Evolutionary conservation across 1,140 invertebrate genomes (phyloP).

Genomic region (Hesperophylax magnus): DNA sequence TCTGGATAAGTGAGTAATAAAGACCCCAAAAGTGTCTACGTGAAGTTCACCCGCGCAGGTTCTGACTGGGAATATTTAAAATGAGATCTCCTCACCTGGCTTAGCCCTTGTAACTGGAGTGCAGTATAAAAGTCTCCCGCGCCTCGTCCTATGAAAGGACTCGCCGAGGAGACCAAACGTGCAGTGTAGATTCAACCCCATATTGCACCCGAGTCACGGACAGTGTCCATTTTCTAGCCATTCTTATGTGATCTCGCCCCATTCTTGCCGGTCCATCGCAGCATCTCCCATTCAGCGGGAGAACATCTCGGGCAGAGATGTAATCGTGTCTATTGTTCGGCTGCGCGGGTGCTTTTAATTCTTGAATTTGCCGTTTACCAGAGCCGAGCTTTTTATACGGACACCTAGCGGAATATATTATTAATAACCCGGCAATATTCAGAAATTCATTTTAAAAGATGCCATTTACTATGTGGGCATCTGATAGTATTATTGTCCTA

Average conservation of each 20-base stretch:
- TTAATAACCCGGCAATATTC: too few species aligned
- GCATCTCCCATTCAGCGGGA: neutral
- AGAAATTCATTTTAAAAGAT: too few species aligned
- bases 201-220: conserved; percentile 22
- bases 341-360: conserved; percentile 5
- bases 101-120: neutral
- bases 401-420: neutral
- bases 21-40: too few species aligned
- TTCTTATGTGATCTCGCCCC: conserved; percentile 29
- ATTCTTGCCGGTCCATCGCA: conserved; percentile 3
- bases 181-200: neutral
- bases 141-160: too few species aligned
- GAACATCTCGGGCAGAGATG: conserved; percentile 11
- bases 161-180: neutral
- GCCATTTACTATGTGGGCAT: neutral
- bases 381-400: neutral
- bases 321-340: conserved; percentile 29
- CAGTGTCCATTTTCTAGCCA: conserved; percentile 32
- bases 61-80: too few species aligned
- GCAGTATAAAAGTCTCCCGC: neutral
- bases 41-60: too few species aligned
- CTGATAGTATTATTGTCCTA: too few species aligned
- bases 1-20: too few species aligned
- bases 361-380: conserved; percentile 10
- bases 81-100: neutral